A percentile compares a stretch with the other conserved stretches of the same genome.
These are phyloP conservation scores for Ligdia adustata DNA, from an alignment of 2,888 invertebrate species.

Conservation along the genomic window DNA sequence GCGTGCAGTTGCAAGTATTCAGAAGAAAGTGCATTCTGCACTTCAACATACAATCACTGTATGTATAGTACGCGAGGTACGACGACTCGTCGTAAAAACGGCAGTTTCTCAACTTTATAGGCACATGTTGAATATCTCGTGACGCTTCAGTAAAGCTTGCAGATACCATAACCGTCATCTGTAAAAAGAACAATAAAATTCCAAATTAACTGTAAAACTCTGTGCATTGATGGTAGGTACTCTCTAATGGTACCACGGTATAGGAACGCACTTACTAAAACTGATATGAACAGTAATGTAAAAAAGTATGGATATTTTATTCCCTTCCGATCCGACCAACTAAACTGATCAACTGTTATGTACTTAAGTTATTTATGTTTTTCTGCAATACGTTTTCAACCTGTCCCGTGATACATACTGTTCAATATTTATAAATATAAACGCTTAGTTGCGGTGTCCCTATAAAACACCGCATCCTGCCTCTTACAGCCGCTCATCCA, in stretches of 20 bases:
- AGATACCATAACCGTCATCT: conserved; percentile 72
- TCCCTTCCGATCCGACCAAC: too few relatives aligned
- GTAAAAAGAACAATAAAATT: conserved; percentile 15
- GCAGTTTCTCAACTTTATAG: conserved; percentile 76
- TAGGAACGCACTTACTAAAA: too few relatives aligned
- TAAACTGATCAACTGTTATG: too few relatives aligned
- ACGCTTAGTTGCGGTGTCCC: not conserved
- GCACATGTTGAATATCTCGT: conserved; percentile 71
- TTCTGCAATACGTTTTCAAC: too few relatives aligned
- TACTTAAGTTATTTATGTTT: too few relatives aligned
- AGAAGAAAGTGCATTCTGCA: conserved; percentile 81
- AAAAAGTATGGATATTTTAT: too few relatives aligned
- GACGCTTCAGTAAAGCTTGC: conserved; percentile 75
- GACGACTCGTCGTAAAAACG: conserved; percentile 82
- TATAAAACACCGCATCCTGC: not conserved
- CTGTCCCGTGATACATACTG: not conserved
- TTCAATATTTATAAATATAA: not conserved
- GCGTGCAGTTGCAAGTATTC: conserved; percentile 81
- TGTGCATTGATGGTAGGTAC: too few relatives aligned
- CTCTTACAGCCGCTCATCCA: too few relatives aligned
- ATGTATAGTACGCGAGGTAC: conserved; percentile 76
- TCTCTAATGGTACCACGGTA: too few relatives aligned
- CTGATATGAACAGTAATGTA: not conserved
- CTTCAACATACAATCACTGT: conserved; percentile 84
- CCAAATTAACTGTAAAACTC: not conserved